Conservation (phyloP, 2,888 invertebrate genomes). For the Eulithis prunata region DNA sequence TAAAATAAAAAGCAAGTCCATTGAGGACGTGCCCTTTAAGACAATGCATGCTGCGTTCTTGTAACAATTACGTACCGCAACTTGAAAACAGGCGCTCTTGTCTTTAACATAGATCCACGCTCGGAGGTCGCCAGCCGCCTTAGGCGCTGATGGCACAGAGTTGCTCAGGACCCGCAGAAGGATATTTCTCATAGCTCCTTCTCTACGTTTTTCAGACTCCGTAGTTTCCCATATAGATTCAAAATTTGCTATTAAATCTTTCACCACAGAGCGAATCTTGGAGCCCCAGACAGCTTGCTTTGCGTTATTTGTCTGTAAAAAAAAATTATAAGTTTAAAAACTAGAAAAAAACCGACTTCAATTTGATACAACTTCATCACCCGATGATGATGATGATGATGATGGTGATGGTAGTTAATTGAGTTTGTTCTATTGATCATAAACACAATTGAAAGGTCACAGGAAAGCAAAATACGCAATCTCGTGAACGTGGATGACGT, state of each 20-base stretch:
- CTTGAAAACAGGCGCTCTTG: constrained; percentile 80
- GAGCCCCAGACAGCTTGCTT: constrained; percentile 85
- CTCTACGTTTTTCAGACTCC: constrained; percentile 89
- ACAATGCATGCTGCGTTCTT: too few relatives aligned
- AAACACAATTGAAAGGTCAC: too few relatives aligned
- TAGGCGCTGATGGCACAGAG: constrained; percentile 83
- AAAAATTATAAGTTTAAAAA: not conserved
- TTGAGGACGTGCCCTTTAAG: too few relatives aligned
- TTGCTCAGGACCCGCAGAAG: constrained; percentile 88
- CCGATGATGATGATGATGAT: too few relatives aligned
- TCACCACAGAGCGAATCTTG: constrained; percentile 89
- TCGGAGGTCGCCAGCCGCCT: constrained; percentile 91
- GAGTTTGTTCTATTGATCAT: too few relatives aligned
- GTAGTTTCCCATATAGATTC: constrained; percentile 92
- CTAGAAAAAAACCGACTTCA: too few relatives aligned
- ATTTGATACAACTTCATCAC: too few relatives aligned
- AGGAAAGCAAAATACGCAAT: too few relatives aligned
- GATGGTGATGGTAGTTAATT: too few relatives aligned
- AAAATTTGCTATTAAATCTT: constrained; percentile 90
- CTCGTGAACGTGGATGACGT: too few relatives aligned
- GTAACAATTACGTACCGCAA: constrained; percentile 80
- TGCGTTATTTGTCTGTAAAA: constrained; percentile 66
- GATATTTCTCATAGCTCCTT: constrained; percentile 90
- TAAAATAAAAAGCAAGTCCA: too few relatives aligned
- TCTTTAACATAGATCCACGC: constrained; percentile 91